Conservation (phyloP, 2,888 invertebrate genomes). For the Anorthoa munda region DNA sequence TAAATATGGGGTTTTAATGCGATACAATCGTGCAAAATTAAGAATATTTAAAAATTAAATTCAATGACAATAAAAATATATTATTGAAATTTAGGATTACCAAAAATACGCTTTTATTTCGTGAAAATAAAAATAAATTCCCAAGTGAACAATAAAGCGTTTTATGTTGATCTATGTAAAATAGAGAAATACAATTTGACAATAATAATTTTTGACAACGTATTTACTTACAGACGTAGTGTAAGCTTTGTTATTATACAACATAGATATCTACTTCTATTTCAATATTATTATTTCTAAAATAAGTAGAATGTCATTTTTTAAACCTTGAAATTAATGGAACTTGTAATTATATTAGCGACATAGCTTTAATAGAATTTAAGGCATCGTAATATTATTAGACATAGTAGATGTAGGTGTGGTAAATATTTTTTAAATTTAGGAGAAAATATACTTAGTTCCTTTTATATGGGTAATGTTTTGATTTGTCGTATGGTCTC, state of each 20-base stretch:
- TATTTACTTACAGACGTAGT: conserved; percentile 71
- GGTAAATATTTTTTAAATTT: conserved; percentile 66
- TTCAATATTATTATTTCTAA: conserved; percentile 60
- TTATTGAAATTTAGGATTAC: conserved; percentile 14
- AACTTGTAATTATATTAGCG: conserved; percentile 78
- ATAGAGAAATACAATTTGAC: conserved; percentile 39
- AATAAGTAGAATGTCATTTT: conserved; percentile 46
- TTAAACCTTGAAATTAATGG: conserved; percentile 43
- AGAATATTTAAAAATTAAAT: conserved; percentile 18
- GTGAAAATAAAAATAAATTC: conserved; percentile 1
- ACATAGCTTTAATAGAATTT: conserved; percentile 88
- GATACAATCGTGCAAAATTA: conserved; percentile 57
- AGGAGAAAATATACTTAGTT: conserved; percentile 58
- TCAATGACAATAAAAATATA: conserved; percentile 22
- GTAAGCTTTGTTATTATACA: conserved; percentile 69
- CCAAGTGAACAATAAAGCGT: not conserved
- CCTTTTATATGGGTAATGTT: conserved; percentile 56
- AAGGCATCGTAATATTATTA: conserved; percentile 71
- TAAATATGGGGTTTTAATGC: conserved; percentile 34
- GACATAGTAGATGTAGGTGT: conserved; percentile 66
- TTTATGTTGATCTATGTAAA: conserved; percentile 5
- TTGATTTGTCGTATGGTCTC: conserved; percentile 47
- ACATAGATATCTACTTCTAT: conserved; percentile 48
- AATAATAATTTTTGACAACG: conserved; percentile 76
- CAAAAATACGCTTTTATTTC: conserved; percentile 19